Evolutionary conservation across 2,888 invertebrate genomes (phyloP).

Genomic region (Eucera pruinosa): DNA sequence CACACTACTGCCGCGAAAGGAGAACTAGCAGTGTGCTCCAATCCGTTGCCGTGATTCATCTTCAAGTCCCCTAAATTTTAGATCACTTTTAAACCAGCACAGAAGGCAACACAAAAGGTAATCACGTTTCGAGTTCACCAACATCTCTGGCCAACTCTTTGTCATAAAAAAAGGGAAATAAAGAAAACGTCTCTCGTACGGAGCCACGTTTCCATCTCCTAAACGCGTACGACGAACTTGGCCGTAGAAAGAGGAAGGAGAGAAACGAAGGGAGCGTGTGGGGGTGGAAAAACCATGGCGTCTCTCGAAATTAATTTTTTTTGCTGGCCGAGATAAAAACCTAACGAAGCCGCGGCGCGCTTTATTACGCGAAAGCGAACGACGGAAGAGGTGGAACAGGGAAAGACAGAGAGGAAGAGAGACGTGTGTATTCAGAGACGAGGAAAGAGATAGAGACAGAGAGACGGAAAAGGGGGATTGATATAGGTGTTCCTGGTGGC

Average conservation of each 20-base stretch:
- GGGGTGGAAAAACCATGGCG: conserved; percentile 62
- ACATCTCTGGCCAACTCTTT: background rate
- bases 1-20: too few relatives aligned
- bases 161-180: conserved; percentile 3
- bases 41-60: background rate
- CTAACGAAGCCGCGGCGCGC: conserved; percentile 79
- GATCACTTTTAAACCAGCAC: conserved; percentile 8
- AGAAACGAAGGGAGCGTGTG: background rate
- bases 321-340: conserved; percentile 77
- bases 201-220: conserved; percentile 22
- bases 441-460: conserved; percentile 46
- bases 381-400: conserved; percentile 61
- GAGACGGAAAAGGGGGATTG: conserved; percentile 54
- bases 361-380: conserved; percentile 75
- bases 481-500: conserved; percentile 64
- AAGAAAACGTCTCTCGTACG: conserved; percentile 25
- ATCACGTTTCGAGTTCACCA: conserved; percentile 16
- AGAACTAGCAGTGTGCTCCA: too few relatives aligned
- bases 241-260: conserved; percentile 11
- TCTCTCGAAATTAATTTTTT: conserved; percentile 80
- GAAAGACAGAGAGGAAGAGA: conserved; percentile 39
- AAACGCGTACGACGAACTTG: conserved; percentile 27
- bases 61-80: conserved; percentile 10
- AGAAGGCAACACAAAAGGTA: background rate
- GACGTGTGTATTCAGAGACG: conserved; percentile 28